Conservation (phyloP, 1,140 invertebrate genomes). For the Drosophila erecta region DNA sequence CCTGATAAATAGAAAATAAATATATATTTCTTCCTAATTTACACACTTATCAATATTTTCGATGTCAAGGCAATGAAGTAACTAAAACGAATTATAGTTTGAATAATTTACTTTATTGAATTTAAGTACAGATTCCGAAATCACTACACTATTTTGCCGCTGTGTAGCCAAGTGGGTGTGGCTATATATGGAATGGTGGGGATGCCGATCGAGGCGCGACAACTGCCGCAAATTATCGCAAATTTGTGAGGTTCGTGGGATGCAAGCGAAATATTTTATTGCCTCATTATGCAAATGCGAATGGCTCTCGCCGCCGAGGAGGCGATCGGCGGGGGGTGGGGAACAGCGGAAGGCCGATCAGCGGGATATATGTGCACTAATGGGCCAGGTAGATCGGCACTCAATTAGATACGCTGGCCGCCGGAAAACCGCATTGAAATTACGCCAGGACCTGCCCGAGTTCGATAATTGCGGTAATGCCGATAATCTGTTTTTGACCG, state of each 20-base stretch:
- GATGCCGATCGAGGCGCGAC: conserved; percentile 71
- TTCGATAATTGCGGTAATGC: conserved; percentile 81
- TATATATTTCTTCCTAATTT: too few species aligned
- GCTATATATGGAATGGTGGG: conserved; percentile 29
- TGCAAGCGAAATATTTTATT: conserved; percentile 83
- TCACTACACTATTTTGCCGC: background rate
- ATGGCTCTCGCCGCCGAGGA: conserved; percentile 55
- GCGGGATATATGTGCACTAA: background rate
- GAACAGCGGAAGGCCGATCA: conserved; percentile 18
- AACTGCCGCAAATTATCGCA: conserved; percentile 81
- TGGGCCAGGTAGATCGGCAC: conserved; percentile 34
- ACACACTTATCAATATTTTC: background rate
- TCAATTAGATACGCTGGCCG: conserved; percentile 62
- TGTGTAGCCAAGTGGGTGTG: conserved; percentile 45
- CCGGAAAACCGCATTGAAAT: conserved; percentile 80
- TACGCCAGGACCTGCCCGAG: conserved; percentile 77
- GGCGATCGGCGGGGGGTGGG: conserved; percentile 4
- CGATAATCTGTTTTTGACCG: conserved; percentile 71
- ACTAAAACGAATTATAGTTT: too few species aligned
- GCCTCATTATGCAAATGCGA: conserved; percentile 81
- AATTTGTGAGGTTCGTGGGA: conserved; percentile 76
- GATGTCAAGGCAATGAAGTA: background rate
- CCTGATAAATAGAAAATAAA: too few species aligned
- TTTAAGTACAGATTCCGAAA: background rate
- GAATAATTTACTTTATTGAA: too few species aligned